Evolutionary conservation across 1,140 invertebrate species (phyloP), one percentile per base, ranked within the genome.

Genomic region (Drosophila littoralis): DNA sequence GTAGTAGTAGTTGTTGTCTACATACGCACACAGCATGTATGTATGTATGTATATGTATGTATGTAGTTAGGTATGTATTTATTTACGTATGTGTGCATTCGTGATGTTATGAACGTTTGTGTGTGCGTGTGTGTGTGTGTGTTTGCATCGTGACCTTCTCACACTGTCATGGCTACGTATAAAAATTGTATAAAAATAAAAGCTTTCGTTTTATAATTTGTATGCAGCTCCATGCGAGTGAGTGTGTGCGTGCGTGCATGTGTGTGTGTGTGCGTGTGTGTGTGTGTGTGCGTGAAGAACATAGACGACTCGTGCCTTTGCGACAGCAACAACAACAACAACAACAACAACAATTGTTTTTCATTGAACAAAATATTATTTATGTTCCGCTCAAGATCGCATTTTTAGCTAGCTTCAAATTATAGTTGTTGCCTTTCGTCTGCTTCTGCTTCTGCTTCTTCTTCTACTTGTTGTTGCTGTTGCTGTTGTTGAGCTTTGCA

Each of bases 131-230:
- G 35, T 66, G 51, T 58, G 55, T 60, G 51, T 69, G 15, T 88
- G 46, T 75, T 36, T 61, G 69, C 76, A 67, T 65, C 65, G 77
- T 91, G 90, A 91, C 90, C 90, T 91, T 91, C 90, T 91, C 90
- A 91, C 90, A 91, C 90, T 91, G 90, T 91, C 90, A 91, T 81
- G 90, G 90, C 90, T 91, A 81, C 84, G 74, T 75, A 89, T 84
- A 83, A 88, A 73, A 83, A 77, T 75, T 67, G 75, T 84, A 85
- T 68, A 82, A 82, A 86, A 76, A 88, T 70, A 91, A 86, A 91
- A 91, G 90, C 90, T 91, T 90, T 79, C 61, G 78, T 75, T 81
- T 77, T 90, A 85, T 82, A 90, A 81, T 81, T 89, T 89, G 86
- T 90, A 90, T 90, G 83, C 83, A 88, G 79, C 80, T 88, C 81